Evolutionary conservation across 35 echinoderm and acorn worm species (phyloP).

Genomic region (Heliocidaris erythrogramma): DNA sequence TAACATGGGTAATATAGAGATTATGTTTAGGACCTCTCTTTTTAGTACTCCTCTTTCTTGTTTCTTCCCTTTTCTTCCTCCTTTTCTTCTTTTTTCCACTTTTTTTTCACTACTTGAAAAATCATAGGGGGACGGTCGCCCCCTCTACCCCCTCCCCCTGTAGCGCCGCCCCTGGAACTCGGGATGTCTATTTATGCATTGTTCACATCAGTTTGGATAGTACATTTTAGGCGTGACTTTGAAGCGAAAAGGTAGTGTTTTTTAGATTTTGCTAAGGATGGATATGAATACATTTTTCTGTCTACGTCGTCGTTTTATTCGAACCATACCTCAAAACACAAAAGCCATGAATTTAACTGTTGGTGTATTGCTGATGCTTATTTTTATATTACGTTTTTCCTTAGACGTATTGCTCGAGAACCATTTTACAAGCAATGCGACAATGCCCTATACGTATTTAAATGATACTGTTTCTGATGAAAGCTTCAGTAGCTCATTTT

Average conservation of each 20-base stretch:
- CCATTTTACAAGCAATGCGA: background rate
- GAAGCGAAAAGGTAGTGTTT: background rate
- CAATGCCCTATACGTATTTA: background rate
- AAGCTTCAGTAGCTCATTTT: slow-evolving; percentile 14
- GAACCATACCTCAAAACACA: background rate
- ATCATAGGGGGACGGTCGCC: too few relatives aligned
- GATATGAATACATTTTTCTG: background rate
- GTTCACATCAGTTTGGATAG: background rate
- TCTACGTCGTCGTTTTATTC: background rate
- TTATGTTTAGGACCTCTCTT: too few relatives aligned
- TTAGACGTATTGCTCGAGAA: background rate
- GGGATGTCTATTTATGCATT: background rate
- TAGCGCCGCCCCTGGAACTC: too few relatives aligned
- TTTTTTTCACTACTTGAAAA: too few relatives aligned
- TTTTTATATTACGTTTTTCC: background rate
- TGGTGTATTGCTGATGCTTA: background rate
- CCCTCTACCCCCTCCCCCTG: too few relatives aligned
- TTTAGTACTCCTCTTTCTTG: too few relatives aligned
- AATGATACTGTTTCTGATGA: background rate
- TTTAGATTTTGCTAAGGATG: background rate
- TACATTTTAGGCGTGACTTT: background rate
- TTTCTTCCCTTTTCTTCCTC: too few relatives aligned
- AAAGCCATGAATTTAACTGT: background rate
- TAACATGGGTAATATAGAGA: too few relatives aligned
- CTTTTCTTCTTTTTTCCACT: too few relatives aligned